Percentiles rank a stretch among this genome's conserved stretches.
phyloP scores from a whole-genome alignment of 2,888 invertebrate species.

The Scaptomyza cyrtandrae region DNA sequence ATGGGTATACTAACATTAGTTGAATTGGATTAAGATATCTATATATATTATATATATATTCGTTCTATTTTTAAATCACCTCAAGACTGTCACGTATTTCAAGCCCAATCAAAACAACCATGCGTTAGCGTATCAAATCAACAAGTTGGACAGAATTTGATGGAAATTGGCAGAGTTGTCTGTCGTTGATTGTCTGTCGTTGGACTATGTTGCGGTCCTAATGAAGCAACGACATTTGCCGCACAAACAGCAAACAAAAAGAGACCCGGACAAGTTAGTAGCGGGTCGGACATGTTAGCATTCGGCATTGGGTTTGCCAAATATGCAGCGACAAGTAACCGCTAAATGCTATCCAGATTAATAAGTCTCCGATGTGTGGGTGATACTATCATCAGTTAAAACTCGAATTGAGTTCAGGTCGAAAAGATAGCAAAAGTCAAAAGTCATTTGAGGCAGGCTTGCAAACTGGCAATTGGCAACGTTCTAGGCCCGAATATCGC shows the following conservation, averaged over 20 bases:
- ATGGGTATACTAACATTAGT: background rate
- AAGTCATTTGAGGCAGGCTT: constrained; percentile 50
- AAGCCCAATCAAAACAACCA: background rate
- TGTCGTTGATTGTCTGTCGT: constrained; percentile 55
- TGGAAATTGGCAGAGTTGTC: constrained; percentile 76
- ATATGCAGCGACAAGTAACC: constrained; percentile 68
- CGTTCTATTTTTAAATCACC: background rate
- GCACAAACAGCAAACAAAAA: constrained; percentile 2
- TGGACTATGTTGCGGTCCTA: constrained; percentile 57
- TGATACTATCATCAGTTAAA: constrained; percentile 30
- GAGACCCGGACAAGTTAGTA: constrained; percentile 43
- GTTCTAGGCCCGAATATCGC: constrained; percentile 47
- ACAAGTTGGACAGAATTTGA: constrained; percentile 63
- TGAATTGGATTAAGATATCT: background rate
- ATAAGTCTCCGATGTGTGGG: constrained; percentile 55
- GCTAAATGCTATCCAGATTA: constrained; percentile 74
- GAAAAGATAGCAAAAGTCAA: constrained; percentile 70
- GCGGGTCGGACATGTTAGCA: constrained; percentile 45
- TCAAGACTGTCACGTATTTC: background rate
- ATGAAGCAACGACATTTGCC: constrained; percentile 71
- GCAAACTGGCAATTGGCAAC: constrained; percentile 14
- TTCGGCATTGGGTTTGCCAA: constrained; percentile 58
- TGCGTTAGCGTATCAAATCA: constrained; percentile 22
- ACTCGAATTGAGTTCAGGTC: constrained; percentile 44
- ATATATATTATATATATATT: no score